phyloP scores from a whole-genome alignment of 2,113 vertebrate genomes.

The Bubo blakistoni region DNA sequence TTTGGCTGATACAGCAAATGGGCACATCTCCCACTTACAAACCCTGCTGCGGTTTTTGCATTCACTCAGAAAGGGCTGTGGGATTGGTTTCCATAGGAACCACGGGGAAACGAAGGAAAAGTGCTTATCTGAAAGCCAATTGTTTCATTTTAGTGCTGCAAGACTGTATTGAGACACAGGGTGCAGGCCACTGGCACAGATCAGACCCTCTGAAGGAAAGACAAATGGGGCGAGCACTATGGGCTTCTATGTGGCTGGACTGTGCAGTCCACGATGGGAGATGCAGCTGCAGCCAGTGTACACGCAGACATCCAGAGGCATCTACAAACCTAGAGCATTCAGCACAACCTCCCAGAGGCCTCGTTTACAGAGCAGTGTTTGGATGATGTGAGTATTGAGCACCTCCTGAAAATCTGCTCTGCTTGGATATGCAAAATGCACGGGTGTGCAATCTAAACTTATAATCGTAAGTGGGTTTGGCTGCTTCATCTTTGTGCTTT shows the following conservation, averaged over 20 bases:
- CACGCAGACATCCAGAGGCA: neutral
- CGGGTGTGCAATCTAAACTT: neutral
- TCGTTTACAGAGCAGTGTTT: neutral
- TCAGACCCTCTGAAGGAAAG: neutral
- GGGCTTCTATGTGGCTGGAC: neutral
- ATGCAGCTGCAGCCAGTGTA: neutral
- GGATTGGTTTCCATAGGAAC: conserved; percentile 27
- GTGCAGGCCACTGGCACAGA: neutral
- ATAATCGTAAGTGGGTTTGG: neutral
- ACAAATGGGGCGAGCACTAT: rapidly evolving
- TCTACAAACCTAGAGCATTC: neutral
- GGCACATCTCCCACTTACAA: neutral
- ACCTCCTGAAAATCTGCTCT: neutral
- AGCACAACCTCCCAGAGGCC: neutral
- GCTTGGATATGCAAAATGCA: neutral
- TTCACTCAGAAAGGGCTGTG: neutral
- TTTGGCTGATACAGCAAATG: neutral
- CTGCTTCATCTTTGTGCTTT: neutral
- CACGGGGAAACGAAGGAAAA: neutral
- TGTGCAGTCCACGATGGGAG: neutral
- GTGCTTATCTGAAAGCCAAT: neutral
- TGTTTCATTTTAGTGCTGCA: neutral
- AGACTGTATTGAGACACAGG: neutral
- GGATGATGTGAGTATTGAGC: neutral
- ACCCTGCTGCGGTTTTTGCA: neutral